phyloP scores from a whole-genome alignment of 1,140 invertebrate genomes.

The Papilio polyxenes region DNA sequence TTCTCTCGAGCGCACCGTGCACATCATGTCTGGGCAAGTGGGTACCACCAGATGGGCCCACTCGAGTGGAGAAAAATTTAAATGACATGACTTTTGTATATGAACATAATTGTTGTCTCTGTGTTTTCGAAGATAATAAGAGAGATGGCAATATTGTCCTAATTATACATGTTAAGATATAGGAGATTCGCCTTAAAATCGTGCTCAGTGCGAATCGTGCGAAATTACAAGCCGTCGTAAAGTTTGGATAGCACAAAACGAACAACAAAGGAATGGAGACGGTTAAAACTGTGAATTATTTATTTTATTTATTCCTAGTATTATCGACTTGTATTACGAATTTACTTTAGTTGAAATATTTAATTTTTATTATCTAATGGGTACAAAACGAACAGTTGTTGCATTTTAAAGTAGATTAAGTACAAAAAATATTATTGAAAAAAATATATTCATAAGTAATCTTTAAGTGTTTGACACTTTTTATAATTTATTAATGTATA shows the following conservation, averaged over 20 bases:
- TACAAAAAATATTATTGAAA: constrained; percentile 46
- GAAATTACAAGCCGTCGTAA: not conserved
- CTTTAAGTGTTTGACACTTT: constrained; percentile 39
- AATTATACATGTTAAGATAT: not conserved
- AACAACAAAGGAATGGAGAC: not conserved
- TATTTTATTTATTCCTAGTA: constrained; percentile 14
- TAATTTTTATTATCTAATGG: constrained; percentile 26
- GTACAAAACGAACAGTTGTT: constrained; percentile 36
- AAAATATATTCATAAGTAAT: constrained; percentile 47
- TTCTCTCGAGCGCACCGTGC: no score
- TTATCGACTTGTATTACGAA: not conserved
- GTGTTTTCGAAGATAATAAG: not conserved
- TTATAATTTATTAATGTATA: constrained; percentile 29
- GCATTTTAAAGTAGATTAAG: constrained; percentile 33
- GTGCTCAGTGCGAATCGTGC: no score
- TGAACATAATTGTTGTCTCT: not conserved
- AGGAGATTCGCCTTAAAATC: no score
- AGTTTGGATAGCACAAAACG: not conserved
- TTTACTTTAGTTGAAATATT: not conserved
- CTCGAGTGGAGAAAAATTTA: no score
- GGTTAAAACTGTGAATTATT: constrained; percentile 12
- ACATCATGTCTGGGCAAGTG: no score
- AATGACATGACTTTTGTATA: no score
- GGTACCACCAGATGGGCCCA: no score
- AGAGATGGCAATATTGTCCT: not conserved